Conservation (phyloP, 1,140 invertebrate species). For the Drosophila varians region DNA sequence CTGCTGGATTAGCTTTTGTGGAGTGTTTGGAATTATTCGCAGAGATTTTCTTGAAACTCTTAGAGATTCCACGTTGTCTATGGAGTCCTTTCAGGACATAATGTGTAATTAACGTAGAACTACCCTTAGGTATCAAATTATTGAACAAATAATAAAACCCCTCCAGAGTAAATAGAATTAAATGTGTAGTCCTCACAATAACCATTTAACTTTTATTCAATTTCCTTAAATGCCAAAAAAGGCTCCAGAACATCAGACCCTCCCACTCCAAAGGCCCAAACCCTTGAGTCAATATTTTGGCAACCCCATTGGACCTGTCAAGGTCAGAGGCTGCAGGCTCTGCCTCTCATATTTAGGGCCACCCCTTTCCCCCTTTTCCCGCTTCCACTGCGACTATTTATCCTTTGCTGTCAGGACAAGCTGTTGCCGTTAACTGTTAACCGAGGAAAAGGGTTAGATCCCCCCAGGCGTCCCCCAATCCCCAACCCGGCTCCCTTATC, state of each 20-base stretch:
- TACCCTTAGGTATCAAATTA: not conserved
- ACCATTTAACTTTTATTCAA: not conserved
- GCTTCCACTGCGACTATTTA: constrained; percentile 4
- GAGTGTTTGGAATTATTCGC: not conserved
- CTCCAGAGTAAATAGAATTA: not conserved
- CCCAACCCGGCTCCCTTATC: constrained; percentile 10
- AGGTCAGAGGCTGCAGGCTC: constrained; percentile 22
- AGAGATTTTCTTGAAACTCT: not conserved
- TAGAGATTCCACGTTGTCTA: too few species aligned
- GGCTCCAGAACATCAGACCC: not conserved
- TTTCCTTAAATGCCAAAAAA: not conserved
- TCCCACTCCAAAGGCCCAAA: not conserved
- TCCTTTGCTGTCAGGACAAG: constrained; percentile 16
- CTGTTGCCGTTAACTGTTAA: constrained; percentile 21
- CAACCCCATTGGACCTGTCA: constrained; percentile 15
- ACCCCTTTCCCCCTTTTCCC: too few species aligned
- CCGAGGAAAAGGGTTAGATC: constrained; percentile 6
- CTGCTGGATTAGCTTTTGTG: not conserved
- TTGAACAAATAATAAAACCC: not conserved
- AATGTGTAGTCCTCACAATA: not conserved
- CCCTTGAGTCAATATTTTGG: constrained; percentile 4
- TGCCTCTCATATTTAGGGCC: not conserved
- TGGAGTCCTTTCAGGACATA: too few species aligned
- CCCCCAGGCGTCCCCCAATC: not conserved
- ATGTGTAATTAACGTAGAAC: not conserved